A percentile compares a stretch with the other conserved stretches of the same genome.
phyloP scores from a whole-genome alignment of 1,140 invertebrate genomes.

The Halesus radiatus region DNA sequence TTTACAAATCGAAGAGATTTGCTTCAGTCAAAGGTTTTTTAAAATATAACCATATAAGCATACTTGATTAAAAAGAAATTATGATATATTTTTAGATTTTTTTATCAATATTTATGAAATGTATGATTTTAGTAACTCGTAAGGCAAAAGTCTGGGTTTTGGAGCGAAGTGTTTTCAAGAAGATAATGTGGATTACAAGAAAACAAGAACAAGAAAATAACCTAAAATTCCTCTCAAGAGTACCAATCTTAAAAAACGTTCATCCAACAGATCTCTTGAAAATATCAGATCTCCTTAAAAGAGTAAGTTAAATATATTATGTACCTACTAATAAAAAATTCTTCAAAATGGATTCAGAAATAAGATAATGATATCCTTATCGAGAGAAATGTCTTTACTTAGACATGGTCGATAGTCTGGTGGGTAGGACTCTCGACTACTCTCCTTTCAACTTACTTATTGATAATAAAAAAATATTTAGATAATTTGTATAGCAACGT shows the following conservation, averaged over 20 bases:
- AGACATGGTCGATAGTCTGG: no score
- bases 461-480: no score
- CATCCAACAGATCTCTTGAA: constrained; percentile 84
- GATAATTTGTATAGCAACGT: no score
- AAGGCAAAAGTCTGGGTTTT: constrained; percentile 90
- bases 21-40: constrained; percentile 83
- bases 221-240: constrained; percentile 85
- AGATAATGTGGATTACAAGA: constrained; percentile 88
- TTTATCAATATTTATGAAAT: background rate
- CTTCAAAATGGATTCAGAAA: background rate
- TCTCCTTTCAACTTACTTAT: no score
- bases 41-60: background rate
- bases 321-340: background rate
- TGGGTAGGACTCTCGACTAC: no score
- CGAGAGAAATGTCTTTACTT: no score
- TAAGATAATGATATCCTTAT: no score
- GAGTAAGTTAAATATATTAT: constrained; percentile 75
- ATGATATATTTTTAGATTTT: background rate
- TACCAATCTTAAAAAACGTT: constrained; percentile 86
- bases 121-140: constrained; percentile 74
- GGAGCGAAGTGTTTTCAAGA: constrained; percentile 87
- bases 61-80: background rate
- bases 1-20: constrained; percentile 93
- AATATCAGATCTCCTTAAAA: constrained; percentile 90
- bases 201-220: constrained; percentile 86